Conservation (phyloP, 2,888 invertebrate genomes). For the Monopis laevigella region DNA sequence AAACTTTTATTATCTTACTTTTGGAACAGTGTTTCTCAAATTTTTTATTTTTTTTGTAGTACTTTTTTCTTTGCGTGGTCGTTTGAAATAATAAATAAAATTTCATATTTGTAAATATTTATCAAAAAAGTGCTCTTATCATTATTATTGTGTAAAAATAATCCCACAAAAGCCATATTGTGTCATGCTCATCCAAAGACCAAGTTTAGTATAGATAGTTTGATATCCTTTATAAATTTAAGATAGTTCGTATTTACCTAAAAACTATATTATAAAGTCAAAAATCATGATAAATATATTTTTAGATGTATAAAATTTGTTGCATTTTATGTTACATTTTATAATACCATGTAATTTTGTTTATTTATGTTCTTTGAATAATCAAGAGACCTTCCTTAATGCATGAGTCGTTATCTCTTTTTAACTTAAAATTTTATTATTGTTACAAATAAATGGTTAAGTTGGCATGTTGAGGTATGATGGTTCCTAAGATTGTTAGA, state of each 20-base stretch:
- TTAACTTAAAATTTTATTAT: no score
- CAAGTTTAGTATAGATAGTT: constrained; percentile 57
- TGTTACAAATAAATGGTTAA: neutral
- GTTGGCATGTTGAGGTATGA: neutral
- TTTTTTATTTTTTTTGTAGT: no score
- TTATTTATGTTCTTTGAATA: neutral
- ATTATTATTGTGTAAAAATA: constrained; percentile 37
- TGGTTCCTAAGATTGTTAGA: neutral
- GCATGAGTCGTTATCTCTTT: no score
- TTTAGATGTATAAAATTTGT: constrained; percentile 2
- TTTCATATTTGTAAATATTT: no score
- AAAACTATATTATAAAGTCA: neutral
- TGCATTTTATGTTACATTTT: constrained; percentile 7
- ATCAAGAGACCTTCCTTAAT: no score
- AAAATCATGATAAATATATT: constrained; percentile 4
- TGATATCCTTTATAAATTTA: neutral
- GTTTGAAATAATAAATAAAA: no score
- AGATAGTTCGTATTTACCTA: neutral
- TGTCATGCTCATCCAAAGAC: constrained; percentile 66
- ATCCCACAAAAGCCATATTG: constrained; percentile 42
- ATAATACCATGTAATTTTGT: neutral
- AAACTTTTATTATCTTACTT: no score
- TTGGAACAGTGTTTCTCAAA: constrained; percentile 68
- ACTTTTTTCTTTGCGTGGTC: no score
- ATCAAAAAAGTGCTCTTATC: constrained; percentile 57